These are phyloP conservation scores for Dinoponera quadriceps DNA, from an alignment of 1,140 invertebrate species.

Conservation along the genomic window DNA sequence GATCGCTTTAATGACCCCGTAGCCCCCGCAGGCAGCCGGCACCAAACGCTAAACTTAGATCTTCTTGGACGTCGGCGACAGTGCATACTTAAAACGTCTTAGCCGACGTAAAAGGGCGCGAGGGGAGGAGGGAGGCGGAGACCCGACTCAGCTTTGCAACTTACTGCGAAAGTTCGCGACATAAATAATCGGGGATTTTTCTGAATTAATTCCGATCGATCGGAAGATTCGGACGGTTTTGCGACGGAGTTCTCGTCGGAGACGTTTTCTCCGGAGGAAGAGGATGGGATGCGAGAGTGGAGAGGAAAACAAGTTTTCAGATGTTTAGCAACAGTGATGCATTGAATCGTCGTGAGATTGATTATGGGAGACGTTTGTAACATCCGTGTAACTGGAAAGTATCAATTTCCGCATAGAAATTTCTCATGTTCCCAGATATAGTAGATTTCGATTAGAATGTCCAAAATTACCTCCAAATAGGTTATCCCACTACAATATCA, in stretches of 20 bases:
- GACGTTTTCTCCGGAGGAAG: neutral
- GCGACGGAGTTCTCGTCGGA: neutral
- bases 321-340: neutral
- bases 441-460: too few relatives aligned
- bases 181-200: conserved; percentile 50
- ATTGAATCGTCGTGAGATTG: neutral
- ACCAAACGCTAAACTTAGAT: conserved; percentile 52
- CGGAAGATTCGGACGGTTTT: conserved; percentile 1
- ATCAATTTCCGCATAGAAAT: too few relatives aligned
- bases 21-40: conserved; percentile 29
- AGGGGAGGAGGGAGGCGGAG: neutral
- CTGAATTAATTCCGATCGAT: conserved; percentile 48
- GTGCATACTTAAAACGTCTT: conserved; percentile 51
- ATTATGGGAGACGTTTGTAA: too few relatives aligned
- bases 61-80: conserved; percentile 51
- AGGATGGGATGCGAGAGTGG: too few relatives aligned
- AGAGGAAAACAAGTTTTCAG: neutral
- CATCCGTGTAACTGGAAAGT: too few relatives aligned
- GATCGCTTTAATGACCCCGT: conserved; percentile 53
- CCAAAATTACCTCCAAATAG: too few relatives aligned
- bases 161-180: conserved; percentile 53
- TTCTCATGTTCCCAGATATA: too few relatives aligned
- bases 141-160: conserved; percentile 2
- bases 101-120: neutral
- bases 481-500: too few relatives aligned